phyloP scores from a whole-genome alignment of 2,113 vertebrate species.

The Coryphaenoides rupestris region DNA sequence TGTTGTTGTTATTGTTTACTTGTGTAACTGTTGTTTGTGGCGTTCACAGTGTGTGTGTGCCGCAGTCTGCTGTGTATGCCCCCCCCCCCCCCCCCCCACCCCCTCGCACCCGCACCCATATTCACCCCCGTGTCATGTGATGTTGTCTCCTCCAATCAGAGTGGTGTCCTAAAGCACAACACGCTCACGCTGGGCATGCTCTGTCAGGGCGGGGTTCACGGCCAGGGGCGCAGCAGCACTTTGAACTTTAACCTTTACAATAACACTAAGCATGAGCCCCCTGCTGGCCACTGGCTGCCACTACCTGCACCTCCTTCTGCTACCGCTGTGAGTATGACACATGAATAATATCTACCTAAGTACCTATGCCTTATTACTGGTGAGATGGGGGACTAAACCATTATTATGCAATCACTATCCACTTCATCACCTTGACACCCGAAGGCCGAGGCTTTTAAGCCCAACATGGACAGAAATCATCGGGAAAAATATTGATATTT shows the following conservation, averaged over 20 bases:
- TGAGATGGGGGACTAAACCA: no score
- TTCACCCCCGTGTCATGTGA: conserved; percentile 91
- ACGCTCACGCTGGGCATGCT: conserved; percentile 99
- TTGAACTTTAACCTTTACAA: conserved; percentile 99
- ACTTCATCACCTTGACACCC: no score
- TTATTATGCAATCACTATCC: no score
- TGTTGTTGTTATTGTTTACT: conserved; percentile 44
- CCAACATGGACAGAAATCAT: no score
- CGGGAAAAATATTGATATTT: no score
- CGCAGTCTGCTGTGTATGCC: conserved; percentile 53
- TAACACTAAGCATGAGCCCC: conserved; percentile 98
- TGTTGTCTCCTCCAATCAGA: conserved; percentile 99
- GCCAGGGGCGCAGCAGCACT: conserved; percentile 91
- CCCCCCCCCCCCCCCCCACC: conserved; percentile 29
- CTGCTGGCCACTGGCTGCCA: conserved; percentile 93
- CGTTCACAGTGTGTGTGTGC: conserved; percentile 76
- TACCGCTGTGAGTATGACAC: conserved; percentile 73
- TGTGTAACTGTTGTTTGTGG: conserved; percentile 73
- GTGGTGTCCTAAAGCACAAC: conserved; percentile 99
- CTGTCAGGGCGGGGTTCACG: conserved; percentile 91
- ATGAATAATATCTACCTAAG: neutral
- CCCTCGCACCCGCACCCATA: conserved; percentile 40
- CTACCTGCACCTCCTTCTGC: conserved; percentile 72
- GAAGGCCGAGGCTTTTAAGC: no score
- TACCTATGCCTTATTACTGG: no score